Evolutionary conservation across 1,140 invertebrate genomes (phyloP).

Genomic region (Saccostrea echinata): DNA sequence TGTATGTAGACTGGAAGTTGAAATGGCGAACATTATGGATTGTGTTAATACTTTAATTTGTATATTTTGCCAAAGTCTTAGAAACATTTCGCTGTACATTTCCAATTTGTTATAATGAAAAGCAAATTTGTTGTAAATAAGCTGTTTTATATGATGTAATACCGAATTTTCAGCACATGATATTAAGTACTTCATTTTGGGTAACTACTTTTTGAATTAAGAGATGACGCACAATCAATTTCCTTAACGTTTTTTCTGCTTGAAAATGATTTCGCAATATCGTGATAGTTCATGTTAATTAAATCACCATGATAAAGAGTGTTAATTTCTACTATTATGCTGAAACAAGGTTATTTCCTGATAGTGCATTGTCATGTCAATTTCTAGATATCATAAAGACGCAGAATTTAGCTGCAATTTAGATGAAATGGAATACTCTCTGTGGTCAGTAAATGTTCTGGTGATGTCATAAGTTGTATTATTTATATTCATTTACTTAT

Average conservation of each 20-base stretch:
- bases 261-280: slow-evolving; percentile 1
- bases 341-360: slow-evolving; percentile 10
- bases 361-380: slow-evolving; percentile 7
- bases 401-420: slow-evolving; percentile 24
- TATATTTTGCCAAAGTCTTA: slow-evolving; percentile 38
- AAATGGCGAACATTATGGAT: not conserved
- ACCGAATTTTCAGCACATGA: not conserved
- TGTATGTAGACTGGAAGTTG: not conserved
- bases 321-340: not conserved
- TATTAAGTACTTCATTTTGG: slow-evolving; percentile 6
- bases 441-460: not conserved
- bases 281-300: not conserved
- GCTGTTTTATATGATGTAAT: not conserved
- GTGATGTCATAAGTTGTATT: slow-evolving; percentile 5
- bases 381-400: not conserved
- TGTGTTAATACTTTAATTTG: slow-evolving; percentile 6
- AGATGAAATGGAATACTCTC: slow-evolving; percentile 20
- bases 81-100: not conserved
- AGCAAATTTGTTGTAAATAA: not conserved
- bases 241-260: slow-evolving; percentile 1
- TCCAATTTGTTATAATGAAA: not conserved
- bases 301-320: not conserved
- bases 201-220: not conserved
- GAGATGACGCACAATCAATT: slow-evolving; percentile 30
- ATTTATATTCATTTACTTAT: slow-evolving; percentile 31